Conservation (phyloP, 2,797 vertebrate species). For the Darevskia mixta region DNA sequence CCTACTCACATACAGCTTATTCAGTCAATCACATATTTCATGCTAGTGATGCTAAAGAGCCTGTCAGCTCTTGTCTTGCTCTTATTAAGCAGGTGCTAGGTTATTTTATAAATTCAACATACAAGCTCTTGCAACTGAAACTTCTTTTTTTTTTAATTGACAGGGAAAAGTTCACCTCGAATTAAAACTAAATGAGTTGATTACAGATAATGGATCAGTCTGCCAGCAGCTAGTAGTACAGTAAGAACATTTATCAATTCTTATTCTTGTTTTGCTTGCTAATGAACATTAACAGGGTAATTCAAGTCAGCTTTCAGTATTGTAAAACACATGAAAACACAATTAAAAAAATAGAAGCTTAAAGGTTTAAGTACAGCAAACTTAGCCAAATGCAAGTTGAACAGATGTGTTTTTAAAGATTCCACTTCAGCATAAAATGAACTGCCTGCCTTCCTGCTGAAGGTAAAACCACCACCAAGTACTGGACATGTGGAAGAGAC, state of each 20-base stretch:
- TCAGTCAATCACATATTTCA: not conserved
- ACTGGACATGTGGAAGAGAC: not conserved
- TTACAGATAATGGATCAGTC: conserved; percentile 93
- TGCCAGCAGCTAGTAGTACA: conserved; percentile 93
- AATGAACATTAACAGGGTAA: not conserved
- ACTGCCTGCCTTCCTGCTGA: not conserved
- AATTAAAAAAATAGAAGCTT: no score
- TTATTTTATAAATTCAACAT: not conserved
- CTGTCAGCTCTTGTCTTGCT: not conserved
- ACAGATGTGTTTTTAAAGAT: no score
- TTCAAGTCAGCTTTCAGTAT: no score
- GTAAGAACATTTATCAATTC: conserved; percentile 83
- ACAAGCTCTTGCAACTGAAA: conserved; percentile 37
- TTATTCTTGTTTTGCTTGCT: conserved; percentile 17
- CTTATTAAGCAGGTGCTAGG: not conserved
- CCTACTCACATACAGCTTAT: not conserved
- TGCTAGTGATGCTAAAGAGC: not conserved
- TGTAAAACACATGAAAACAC: no score
- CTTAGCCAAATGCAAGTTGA: no score
- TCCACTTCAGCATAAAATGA: not conserved
- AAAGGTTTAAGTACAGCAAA: no score
- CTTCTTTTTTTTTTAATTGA: conserved; percentile 57
- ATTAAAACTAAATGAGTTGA: conserved; percentile 95
- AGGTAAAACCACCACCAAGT: not conserved
- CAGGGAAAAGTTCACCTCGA: conserved; percentile 98